These are phyloP conservation scores for Liopterus haemorrhoidalis DNA, from an alignment of 2,888 invertebrate genomes.

Conservation along the genomic window DNA sequence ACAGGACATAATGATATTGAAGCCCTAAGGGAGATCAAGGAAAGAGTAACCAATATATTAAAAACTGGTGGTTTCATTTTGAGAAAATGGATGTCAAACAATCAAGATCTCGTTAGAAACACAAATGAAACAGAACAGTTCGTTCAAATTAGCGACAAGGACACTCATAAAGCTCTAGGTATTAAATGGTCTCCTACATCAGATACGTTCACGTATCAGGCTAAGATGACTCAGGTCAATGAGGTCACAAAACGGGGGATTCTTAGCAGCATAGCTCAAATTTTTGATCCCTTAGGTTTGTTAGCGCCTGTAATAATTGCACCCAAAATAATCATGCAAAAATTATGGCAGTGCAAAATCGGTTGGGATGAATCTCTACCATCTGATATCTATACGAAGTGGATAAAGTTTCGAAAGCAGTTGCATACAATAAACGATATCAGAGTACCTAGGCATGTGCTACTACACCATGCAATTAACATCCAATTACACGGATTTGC, in stretches of 20 bases:
- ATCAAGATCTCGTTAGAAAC: conserved; percentile 3
- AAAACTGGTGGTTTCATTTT: conserved; percentile 22
- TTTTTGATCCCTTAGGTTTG: conserved; percentile 19
- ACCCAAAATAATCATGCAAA: conserved; percentile 20
- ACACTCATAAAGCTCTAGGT: conserved; percentile 7
- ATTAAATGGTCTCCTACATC: not conserved
- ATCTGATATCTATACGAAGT: conserved; percentile 7
- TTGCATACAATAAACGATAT: too few species aligned
- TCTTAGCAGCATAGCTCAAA: conserved; percentile 4
- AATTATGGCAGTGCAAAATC: conserved; percentile 18
- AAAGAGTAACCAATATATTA: conserved; percentile 11
- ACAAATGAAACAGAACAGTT: not conserved
- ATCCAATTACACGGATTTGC: conserved; percentile 27
- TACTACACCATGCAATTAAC: not conserved
- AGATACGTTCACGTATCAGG: conserved; percentile 5
- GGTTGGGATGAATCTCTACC: conserved; percentile 23
- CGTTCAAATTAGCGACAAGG: not conserved
- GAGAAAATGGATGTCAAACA: conserved; percentile 27
- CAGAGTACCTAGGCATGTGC: conserved; percentile 3
- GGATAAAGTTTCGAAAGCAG: conserved; percentile 14
- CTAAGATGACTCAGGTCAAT: not conserved
- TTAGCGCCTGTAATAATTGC: conserved; percentile 15
- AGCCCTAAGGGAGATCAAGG: conserved; percentile 5
- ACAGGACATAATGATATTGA: conserved; percentile 22
- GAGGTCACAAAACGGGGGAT: conserved; percentile 14